Conservation (phyloP, 2,888 invertebrate genomes). For the Mesorhabditis belari region DNA sequence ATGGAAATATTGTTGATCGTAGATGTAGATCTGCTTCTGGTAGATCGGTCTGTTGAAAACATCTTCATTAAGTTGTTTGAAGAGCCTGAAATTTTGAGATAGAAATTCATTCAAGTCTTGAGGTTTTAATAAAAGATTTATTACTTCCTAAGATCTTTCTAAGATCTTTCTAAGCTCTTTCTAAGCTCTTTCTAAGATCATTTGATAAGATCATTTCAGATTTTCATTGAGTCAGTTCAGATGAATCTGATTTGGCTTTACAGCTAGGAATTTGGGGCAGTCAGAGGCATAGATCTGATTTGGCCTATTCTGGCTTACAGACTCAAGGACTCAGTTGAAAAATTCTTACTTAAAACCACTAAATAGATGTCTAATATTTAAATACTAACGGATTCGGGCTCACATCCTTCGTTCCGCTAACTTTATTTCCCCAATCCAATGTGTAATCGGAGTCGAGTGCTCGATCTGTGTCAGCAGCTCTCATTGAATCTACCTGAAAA, state of each 20-base stretch:
- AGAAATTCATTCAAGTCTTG: no score
- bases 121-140: no score
- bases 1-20: slow-evolving; percentile 36
- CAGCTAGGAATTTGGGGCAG: not conserved
- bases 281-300: no score
- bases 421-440: slow-evolving; percentile 42
- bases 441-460: slow-evolving; percentile 25
- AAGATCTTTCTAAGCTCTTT: not conserved
- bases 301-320: no score
- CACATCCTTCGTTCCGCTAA: slow-evolving; percentile 21
- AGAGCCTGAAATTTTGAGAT: slow-evolving; percentile 37
- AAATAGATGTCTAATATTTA: no score
- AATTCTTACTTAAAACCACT: no score
- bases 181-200: not conserved
- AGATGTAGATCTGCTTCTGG: slow-evolving; percentile 34
- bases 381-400: slow-evolving; percentile 15
- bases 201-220: not conserved
- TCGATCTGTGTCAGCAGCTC: slow-evolving; percentile 38
- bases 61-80: slow-evolving; percentile 39
- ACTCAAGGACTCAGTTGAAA: no score
- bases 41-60: slow-evolving; percentile 43
- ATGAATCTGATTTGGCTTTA: not conserved
- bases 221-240: not conserved
- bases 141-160: no score
- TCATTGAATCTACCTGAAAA: slow-evolving; percentile 35